Evolutionary conservation across 2,888 invertebrate species (phyloP), one percentile per base, ranked within the genome.

Genomic region (Oegoconia quadripuncta): DNA sequence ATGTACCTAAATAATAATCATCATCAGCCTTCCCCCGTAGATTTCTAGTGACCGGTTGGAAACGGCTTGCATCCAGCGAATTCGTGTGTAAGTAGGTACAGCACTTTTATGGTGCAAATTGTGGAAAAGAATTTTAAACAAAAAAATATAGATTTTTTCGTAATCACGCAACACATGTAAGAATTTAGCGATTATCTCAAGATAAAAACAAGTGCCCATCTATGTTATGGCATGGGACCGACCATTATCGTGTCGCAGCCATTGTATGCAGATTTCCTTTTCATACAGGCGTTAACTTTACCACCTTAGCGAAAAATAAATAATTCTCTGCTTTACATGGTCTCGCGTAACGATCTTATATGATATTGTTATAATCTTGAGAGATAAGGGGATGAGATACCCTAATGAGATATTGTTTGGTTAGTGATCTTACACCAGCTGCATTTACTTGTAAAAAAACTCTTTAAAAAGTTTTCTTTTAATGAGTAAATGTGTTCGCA

Each of bases 211-310:
- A 43, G 50, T 48, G 25, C 25, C 25, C 11, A 25, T 25, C n/a
- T 25, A 4, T n/a, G n/a, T n/a, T n/a, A n/a, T 11, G 11, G 25
- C 49, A 33, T 41, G 20, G 41, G 38, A 39, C 41, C 44, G 42
- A 34, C 40, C 52, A 50, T 54, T 52, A 46, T 44, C 47, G 48
- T 39, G 52, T 48, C 42, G 43, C 57, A 55, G 46, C 53, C 67
- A 83, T 84, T 83, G 82, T 81, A 84, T 84, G 82, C 72, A 82
- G 80, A 84, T 82, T 60, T 48, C 41, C 52, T 52, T 52, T 56
- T 64, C 66, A 55, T 55, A 61, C 60, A 67, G 64, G 75, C 69
- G 75, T 62, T 67, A 73, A 69, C 59, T 64, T 68, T 64, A 59
- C 64, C 66, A 72, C 68, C 56, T 68, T 52, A 28, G 59, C 59